Percentiles rank a stretch among this genome's conserved stretches.
Conservation (phyloP, 2,888 invertebrate genomes). For the Endotricha flammealis region DNA sequence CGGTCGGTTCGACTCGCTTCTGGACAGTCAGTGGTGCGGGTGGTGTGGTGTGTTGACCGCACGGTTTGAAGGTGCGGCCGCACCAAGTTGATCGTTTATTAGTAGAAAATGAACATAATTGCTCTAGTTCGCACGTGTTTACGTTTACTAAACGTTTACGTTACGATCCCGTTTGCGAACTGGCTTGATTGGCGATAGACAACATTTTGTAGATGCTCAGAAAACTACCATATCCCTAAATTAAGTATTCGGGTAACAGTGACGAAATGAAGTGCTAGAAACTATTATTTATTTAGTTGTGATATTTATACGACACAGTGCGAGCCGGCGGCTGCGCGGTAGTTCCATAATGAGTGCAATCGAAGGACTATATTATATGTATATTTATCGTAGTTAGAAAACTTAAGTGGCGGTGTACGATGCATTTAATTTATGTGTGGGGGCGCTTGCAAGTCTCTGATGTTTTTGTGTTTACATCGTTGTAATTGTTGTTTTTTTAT, state of each 20-base stretch:
- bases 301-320: conserved; percentile 48
- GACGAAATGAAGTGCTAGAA: conserved; percentile 46
- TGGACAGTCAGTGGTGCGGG: no score
- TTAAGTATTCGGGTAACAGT: conserved; percentile 57
- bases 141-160: no score
- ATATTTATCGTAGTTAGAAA: conserved; percentile 66
- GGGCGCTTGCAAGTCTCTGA: conserved; percentile 17
- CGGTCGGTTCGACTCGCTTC: no score
- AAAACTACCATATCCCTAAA: conserved; percentile 61
- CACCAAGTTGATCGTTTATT: no score
- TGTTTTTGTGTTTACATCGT: not conserved
- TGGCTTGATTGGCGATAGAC: conserved; percentile 9
- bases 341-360: conserved; percentile 66
- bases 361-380: conserved; percentile 60
- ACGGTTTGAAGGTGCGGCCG: no score
- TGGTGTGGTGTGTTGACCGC: no score
- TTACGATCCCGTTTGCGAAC: no score
- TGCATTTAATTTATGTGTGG: conserved; percentile 71
- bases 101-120: no score
- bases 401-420: conserved; percentile 58
- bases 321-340: conserved; percentile 39
- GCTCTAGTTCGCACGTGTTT: no score
- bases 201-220: conserved; percentile 46
- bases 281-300: conserved; percentile 68
- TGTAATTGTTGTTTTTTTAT: conserved; percentile 8